Evolutionary conservation across 2,888 invertebrate genomes (phyloP).

Genomic region (Agrypnus murinus): DNA sequence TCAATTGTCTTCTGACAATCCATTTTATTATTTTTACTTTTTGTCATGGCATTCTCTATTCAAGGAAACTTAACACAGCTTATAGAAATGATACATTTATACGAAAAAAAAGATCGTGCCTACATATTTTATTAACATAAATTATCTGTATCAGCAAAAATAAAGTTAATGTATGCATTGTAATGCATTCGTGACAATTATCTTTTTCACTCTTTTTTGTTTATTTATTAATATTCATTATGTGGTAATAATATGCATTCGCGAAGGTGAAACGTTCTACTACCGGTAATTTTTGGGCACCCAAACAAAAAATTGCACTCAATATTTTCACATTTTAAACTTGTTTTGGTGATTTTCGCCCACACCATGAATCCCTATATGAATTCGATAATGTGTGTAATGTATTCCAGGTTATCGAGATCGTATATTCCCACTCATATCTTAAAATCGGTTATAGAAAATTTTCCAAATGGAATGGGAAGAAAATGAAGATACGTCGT

Average conservation of each 20-base stretch:
- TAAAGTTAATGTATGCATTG: slow-evolving; percentile 26
- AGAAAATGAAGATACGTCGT: too few relatives aligned
- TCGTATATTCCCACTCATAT: too few relatives aligned
- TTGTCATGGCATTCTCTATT: slow-evolving; percentile 52
- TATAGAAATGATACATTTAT: slow-evolving; percentile 54
- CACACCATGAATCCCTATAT: too few relatives aligned
- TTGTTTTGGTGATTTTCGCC: too few relatives aligned
- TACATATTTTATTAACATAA: slow-evolving; percentile 51
- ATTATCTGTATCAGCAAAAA: slow-evolving; percentile 33
- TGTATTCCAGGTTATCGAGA: too few relatives aligned
- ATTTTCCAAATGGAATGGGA: too few relatives aligned
- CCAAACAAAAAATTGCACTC: background rate
- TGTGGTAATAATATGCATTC: slow-evolving; percentile 21
- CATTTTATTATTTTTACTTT: slow-evolving; percentile 54
- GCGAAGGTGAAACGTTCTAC: slow-evolving; percentile 32
- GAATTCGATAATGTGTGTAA: too few relatives aligned
- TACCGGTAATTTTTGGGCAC: slow-evolving; percentile 14
- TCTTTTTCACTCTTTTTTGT: slow-evolving; percentile 22
- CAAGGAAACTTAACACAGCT: slow-evolving; percentile 55
- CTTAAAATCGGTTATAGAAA: too few relatives aligned
- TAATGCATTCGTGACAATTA: slow-evolving; percentile 35
- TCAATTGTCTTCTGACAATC: slow-evolving; percentile 56
- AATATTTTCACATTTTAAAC: too few relatives aligned
- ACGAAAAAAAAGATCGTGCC: slow-evolving; percentile 47
- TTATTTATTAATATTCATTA: slow-evolving; percentile 21